Base-by-base conservation (phyloP, 92 coral and sea anemone genomes). In the Heliopora coerulea region DNA sequence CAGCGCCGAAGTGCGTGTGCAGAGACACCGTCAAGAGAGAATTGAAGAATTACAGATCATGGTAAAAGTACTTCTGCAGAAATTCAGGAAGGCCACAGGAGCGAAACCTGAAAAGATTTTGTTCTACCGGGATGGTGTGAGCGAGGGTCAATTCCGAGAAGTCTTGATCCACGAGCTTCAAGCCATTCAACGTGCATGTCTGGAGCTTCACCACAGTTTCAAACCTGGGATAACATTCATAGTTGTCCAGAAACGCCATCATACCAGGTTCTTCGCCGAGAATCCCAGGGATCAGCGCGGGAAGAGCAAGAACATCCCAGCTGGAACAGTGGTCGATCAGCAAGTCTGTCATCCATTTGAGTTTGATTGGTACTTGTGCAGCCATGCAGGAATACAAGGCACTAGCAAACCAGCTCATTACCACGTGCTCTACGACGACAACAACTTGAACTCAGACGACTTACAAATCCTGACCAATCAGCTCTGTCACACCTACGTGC, bases 1-100 rank as follows among this genome's bases (percentile, higher is more conserved):
- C 72, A 82, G 80, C 33, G 97, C 96, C 0, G 89, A 89, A 14
- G 91, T 89, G 23, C 89, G 93, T 26, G 89, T 81, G 1, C 97
- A 92, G 65, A 86, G 59, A 37, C 96, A 89, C 50, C 68, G 83
- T 2, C 89, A 85, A 50, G 96, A 92, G 59, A 89, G 89, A 27
- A 92, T 92, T n/a, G 67, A 31, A 3, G 91, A 89, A 17, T 66
- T 92, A 54, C 83, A 84, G 8, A 65, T 27, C 1, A 89, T 89
- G 96, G 90, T 92, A 62, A 89, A 69, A 62, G 84, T 87, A 68
- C 65, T 82, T 19, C 60, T 88, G 35, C 3, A 52, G n/a, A 82
- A 85, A 28, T 88, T 88, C 60, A 40, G 81, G 49, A 72, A 26
- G 25, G 25, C 62, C 15, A 50, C 59, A 17, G n/a, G 34, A 1